Conservation (phyloP, 2,888 invertebrate genomes). For the Polyommatus iphigenia region DNA sequence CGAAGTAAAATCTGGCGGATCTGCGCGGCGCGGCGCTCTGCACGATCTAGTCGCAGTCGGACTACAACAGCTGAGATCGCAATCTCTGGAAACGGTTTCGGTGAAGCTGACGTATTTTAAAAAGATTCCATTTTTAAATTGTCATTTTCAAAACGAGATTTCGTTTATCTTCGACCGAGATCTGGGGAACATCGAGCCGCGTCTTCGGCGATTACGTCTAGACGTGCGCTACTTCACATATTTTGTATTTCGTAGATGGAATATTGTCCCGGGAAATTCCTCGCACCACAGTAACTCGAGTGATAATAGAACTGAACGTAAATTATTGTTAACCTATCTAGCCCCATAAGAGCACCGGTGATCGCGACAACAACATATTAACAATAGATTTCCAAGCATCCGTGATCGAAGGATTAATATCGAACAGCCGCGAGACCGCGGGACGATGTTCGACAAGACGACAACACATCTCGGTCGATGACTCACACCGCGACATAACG, state of each 20-base stretch:
- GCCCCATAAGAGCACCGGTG: too few relatives aligned
- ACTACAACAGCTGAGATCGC: constrained; percentile 19
- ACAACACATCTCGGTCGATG: too few relatives aligned
- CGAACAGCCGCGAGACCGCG: too few relatives aligned
- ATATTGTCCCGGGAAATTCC: background rate
- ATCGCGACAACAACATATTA: too few relatives aligned
- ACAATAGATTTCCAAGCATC: too few relatives aligned
- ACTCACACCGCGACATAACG: too few relatives aligned
- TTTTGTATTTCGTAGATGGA: background rate
- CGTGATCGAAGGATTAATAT: too few relatives aligned
- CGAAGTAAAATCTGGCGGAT: background rate
- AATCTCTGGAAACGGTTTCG: constrained; percentile 13
- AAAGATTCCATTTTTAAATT: constrained; percentile 6
- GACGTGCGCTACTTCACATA: background rate
- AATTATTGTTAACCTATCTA: background rate
- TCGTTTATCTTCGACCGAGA: constrained; percentile 14
- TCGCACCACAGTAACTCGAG: background rate
- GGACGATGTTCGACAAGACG: too few relatives aligned
- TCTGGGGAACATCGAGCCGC: background rate
- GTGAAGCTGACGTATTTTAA: constrained; percentile 9
- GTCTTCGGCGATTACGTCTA: background rate
- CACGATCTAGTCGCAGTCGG: background rate
- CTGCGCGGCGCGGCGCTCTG: background rate
- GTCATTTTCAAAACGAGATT: constrained; percentile 10
- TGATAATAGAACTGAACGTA: background rate